Evolutionary conservation across 2,113 vertebrate genomes (phyloP).

Genomic region (Hyperoodon ampullatus): DNA sequence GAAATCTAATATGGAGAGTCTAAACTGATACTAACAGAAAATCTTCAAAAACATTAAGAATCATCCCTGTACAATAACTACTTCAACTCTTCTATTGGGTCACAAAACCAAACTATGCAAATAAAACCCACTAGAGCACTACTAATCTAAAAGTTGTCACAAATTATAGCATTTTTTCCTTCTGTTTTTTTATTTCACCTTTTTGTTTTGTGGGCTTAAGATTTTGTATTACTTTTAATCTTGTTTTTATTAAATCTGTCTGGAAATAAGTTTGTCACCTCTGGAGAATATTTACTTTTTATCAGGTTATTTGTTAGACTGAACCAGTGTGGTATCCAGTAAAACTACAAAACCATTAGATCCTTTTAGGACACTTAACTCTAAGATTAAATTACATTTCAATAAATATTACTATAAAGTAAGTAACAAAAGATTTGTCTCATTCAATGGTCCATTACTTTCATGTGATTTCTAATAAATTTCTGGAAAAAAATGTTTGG

Average conservation of each 20-base stretch:
- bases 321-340: background rate
- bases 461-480: constrained; percentile 14
- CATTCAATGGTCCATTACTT: background rate
- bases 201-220: background rate
- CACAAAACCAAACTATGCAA: constrained; percentile 61
- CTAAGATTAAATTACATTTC: background rate
- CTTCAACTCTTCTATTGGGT: constrained; percentile 49
- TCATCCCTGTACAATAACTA: constrained; percentile 69
- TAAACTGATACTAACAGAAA: constrained; percentile 65
- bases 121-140: constrained; percentile 48
- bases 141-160: constrained; percentile 1
- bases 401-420: background rate
- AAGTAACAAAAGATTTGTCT: constrained; percentile 4
- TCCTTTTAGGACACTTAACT: background rate
- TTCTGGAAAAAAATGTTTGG: background rate
- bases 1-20: constrained; percentile 58
- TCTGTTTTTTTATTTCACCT: background rate
- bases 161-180: constrained; percentile 50
- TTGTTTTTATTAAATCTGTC: background rate
- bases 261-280: background rate
- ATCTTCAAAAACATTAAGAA: constrained; percentile 69
- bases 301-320: background rate
- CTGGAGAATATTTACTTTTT: background rate
- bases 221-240: background rate
- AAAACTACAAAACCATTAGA: background rate